Conservation (phyloP, 1,140 invertebrate genomes). For the Nephila pilipes region DNA sequence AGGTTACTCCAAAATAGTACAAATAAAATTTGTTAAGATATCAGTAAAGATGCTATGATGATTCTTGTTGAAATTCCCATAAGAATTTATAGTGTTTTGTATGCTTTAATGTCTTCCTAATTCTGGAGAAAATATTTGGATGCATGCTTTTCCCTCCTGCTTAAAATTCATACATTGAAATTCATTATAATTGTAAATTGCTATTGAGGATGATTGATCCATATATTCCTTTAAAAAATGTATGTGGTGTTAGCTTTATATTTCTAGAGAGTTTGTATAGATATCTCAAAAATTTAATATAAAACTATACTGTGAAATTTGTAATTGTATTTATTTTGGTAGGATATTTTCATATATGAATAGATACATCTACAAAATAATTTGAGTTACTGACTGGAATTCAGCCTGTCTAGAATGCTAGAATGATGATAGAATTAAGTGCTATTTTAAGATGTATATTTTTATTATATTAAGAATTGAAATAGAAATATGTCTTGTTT, state of each 20-base stretch:
- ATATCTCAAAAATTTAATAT: not conserved
- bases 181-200: not conserved
- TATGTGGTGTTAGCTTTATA: not conserved
- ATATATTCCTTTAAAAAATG: not conserved
- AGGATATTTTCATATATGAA: not conserved
- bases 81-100: not conserved
- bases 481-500: too few relatives aligned
- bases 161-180: not conserved
- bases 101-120: slow-evolving; percentile 7
- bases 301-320: not conserved
- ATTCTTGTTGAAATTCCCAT: not conserved
- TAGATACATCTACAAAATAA: too few relatives aligned
- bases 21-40: not conserved
- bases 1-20: too few relatives aligned
- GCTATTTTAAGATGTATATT: too few relatives aligned
- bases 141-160: not conserved
- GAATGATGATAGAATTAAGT: too few relatives aligned
- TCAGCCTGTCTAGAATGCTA: too few relatives aligned
- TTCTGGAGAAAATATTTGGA: not conserved
- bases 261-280: not conserved
- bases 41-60: not conserved
- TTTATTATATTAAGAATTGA: too few relatives aligned
- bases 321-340: not conserved
- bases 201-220: not conserved
- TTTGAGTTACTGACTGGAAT: too few relatives aligned